Conservation (phyloP, 2,797 vertebrate species). For the Typhlichthys subterraneus region DNA sequence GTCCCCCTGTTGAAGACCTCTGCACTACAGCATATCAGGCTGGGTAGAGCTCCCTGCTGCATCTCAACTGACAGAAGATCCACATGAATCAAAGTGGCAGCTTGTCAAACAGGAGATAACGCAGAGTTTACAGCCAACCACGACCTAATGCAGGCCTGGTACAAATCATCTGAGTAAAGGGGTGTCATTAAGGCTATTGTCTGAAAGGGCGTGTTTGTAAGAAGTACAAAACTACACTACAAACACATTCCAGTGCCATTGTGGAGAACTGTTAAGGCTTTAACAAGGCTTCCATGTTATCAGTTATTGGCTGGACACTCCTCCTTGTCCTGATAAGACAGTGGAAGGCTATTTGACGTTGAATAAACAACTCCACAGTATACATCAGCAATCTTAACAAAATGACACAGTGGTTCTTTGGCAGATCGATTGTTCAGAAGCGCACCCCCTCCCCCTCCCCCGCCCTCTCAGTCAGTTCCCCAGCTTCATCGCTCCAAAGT, state of each 20-base stretch:
- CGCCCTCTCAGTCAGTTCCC: conserved; percentile 77
- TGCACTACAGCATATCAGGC: too few species aligned
- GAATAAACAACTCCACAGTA: conserved; percentile 43
- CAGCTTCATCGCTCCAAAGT: conserved; percentile 93
- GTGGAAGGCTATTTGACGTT: conserved; percentile 33
- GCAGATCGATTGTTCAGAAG: conserved; percentile 79
- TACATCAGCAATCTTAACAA: conserved; percentile 61
- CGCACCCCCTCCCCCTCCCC: conserved; percentile 53
- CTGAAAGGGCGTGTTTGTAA: conserved; percentile 30
- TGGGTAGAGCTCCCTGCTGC: too few species aligned
- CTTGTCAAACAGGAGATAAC: too few species aligned
- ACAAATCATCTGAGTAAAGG: too few species aligned
- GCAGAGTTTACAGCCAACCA: too few species aligned
- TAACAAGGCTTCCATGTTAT: too few species aligned
- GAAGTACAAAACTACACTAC: conserved; percentile 27
- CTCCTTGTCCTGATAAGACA: background rate
- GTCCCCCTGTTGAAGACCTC: too few species aligned
- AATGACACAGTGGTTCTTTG: conserved; percentile 78
- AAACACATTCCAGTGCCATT: conserved; percentile 54
- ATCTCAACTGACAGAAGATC: too few species aligned
- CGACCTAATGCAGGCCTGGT: too few species aligned
- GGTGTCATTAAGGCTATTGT: conserved; percentile 11
- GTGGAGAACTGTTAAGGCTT: conserved; percentile 20
- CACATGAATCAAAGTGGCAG: too few species aligned
- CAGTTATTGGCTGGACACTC: too few species aligned